These are phyloP conservation scores for Ochropleura plecta DNA, from an alignment of 2,888 invertebrate genomes.

Conservation along the genomic window DNA sequence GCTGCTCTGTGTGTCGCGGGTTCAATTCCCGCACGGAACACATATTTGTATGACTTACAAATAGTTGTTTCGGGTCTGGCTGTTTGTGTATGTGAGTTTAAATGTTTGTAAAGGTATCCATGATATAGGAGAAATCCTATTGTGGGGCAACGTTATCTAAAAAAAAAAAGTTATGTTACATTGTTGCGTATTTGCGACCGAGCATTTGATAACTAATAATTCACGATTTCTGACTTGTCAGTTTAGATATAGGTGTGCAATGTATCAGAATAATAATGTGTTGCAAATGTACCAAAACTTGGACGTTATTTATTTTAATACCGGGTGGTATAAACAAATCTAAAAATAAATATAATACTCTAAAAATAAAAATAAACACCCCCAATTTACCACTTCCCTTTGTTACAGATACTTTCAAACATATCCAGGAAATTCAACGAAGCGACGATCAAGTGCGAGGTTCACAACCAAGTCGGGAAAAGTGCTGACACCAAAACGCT, in stretches of 20 bases:
- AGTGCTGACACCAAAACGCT: constrained; percentile 97
- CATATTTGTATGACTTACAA: too few species aligned
- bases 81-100: too few species aligned
- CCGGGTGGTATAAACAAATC: background rate
- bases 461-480: constrained; percentile 97
- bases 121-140: too few species aligned
- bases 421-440: constrained; percentile 96
- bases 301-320: background rate
- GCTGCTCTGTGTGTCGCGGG: too few species aligned
- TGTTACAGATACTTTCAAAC: constrained; percentile 92
- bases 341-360: background rate
- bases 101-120: too few species aligned
- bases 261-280: background rate
- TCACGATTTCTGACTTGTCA: too few species aligned
- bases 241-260: background rate
- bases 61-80: too few species aligned
- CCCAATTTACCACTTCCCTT: constrained; percentile 37
- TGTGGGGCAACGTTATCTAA: too few species aligned
- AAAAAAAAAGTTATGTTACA: too few species aligned
- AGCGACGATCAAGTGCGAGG: constrained; percentile 97
- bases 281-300: background rate
- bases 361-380: constrained; percentile 10
- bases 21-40: too few species aligned
- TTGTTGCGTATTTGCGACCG: too few species aligned
- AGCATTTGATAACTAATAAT: too few species aligned